Evolutionary conservation across 2,888 invertebrate genomes (phyloP), one percentile per base, ranked within the genome.

Genomic region (Chymomyza caudatula): DNA sequence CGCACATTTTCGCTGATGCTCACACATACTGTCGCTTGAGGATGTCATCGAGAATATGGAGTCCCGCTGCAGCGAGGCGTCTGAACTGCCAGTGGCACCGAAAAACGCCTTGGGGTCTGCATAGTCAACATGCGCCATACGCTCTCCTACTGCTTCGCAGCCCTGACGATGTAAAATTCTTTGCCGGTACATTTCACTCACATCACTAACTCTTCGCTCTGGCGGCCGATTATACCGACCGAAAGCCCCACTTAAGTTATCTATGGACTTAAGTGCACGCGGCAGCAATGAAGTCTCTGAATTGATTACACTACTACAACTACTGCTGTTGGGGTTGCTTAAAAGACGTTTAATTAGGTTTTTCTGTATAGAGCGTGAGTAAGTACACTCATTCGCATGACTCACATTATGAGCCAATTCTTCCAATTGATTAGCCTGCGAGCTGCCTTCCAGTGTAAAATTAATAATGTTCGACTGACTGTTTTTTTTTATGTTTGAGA

Each of bases 41-140:
- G 90, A 90, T 29, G 90, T 90, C 17, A 90, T 73, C 2, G 90
- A 91, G 67, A 90, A 88, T 20, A 90, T 90, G 0, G 90, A 90
- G 69, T 91, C 90, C 2, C 90, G 78, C 65, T 90, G 89, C 54
- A 87, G 65, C 37, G 83, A 79, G 0, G 77, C 70, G n/a, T 88
- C 86, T 1, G 89, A 89, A 64, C 70, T 77, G 60, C 71, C 75
- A 19, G 74, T 72, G 44, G 77, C 67, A 49, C 82, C 67, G n/a
- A 78, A 77, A 49, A 93, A 92, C 17, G 94, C 93, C 57, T 94
- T 93, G 0, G 96, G 96, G 88, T 96, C 96, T 0, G 94, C 95
- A 81, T 97, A 97, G 87, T 97, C 96, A 0, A 95, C 94, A 76
- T 95, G 94, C 0, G 97, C 97, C 87, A 97, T 96, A 72, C 97